A percentile compares a stretch with the other conserved stretches of the same genome.
These are phyloP conservation scores for Netelia virgata DNA, from an alignment of 2,888 invertebrate species.

Conservation along the genomic window DNA sequence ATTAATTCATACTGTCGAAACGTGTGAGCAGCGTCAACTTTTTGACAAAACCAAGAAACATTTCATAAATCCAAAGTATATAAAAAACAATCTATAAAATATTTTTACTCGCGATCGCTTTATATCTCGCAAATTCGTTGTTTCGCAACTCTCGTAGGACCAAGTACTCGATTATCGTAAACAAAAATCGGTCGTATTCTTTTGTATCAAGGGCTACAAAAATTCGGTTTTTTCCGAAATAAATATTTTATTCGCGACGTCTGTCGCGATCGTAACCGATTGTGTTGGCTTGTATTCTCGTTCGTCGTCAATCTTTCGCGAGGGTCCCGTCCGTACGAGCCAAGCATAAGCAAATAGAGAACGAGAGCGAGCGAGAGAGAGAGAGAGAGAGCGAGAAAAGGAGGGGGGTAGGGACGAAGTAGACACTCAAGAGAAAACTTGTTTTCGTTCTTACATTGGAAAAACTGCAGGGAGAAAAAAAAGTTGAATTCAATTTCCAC, in stretches of 20 bases:
- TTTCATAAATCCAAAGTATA: too few species aligned
- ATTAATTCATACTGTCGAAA: too few species aligned
- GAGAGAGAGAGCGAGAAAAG: background rate
- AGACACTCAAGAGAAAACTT: background rate
- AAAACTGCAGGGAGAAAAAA: slow-evolving; percentile 20
- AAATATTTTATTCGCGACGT: background rate
- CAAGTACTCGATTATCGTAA: too few species aligned
- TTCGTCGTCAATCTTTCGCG: background rate
- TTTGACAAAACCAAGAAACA: too few species aligned
- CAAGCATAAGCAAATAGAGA: background rate
- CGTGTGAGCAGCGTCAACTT: too few species aligned
- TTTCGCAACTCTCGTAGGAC: too few species aligned
- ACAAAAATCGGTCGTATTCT: too few species aligned
- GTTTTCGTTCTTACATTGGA: slow-evolving; percentile 3
- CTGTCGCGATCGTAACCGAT: background rate
- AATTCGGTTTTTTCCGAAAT: background rate
- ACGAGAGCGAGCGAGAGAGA: background rate
- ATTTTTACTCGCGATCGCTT: too few species aligned
- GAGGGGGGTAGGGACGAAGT: background rate
- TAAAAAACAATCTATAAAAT: too few species aligned
- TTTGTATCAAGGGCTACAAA: background rate
- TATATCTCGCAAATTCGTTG: too few species aligned
- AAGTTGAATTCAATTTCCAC: slow-evolving; percentile 45
- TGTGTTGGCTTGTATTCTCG: background rate
- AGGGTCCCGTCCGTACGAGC: background rate